phyloP scores from a whole-genome alignment of 2,797 vertebrate genomes.

The Geotrypetes seraphini region DNA sequence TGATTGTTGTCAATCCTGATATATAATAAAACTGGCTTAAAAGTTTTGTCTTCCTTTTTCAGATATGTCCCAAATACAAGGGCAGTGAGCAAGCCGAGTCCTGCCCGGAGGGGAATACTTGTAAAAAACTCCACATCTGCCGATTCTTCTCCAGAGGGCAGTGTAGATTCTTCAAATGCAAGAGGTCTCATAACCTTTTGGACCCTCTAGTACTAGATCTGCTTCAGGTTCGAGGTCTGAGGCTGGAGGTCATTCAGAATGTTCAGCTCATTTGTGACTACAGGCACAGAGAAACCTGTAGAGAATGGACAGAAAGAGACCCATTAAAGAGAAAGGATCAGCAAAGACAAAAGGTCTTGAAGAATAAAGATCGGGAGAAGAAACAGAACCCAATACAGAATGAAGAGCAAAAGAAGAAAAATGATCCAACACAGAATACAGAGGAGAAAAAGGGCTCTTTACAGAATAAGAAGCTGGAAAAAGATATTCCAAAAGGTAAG shows the following conservation, averaged over 20 bases:
- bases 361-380: too few relatives aligned
- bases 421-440: too few relatives aligned
- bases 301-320: background rate
- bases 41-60: too few relatives aligned
- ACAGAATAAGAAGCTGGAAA: too few relatives aligned
- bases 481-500: too few relatives aligned
- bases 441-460: background rate
- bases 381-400: too few relatives aligned
- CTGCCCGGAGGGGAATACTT: conserved; percentile 53
- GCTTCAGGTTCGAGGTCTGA: conserved; percentile 47
- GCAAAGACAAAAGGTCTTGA: too few relatives aligned
- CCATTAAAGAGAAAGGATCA: background rate
- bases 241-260: conserved; percentile 31
- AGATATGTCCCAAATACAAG: conserved; percentile 78
- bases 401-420: too few relatives aligned
- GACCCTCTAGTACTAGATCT: conserved; percentile 12
- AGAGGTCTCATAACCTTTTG: conserved; percentile 54
- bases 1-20: too few relatives aligned
- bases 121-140: conserved; percentile 77
- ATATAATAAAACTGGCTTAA: too few relatives aligned
- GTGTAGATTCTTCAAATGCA: conserved; percentile 61
- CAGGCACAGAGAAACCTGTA: conserved; percentile 21
- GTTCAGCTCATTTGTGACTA: conserved; percentile 40
- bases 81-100: conserved; percentile 44
- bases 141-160: conserved; percentile 57